phyloP scores from a whole-genome alignment of 2,888 invertebrate species.

The Ptilodon capucinus region DNA sequence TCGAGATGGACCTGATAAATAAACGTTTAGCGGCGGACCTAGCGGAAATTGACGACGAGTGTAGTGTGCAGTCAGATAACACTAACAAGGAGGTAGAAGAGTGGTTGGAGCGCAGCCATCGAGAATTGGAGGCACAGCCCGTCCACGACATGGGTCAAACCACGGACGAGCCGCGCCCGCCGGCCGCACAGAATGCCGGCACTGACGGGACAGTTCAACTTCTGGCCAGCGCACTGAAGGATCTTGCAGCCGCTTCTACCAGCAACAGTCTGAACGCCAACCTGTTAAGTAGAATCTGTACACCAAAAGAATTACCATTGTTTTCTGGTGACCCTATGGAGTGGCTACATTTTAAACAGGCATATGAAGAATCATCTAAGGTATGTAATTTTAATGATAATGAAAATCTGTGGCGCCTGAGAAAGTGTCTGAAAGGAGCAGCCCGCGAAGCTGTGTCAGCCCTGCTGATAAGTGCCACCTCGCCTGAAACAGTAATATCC shows the following conservation, averaged over 20 bases:
- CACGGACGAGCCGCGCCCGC: background rate
- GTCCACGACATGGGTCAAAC: background rate
- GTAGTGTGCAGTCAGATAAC: constrained; percentile 2
- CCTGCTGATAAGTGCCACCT: background rate
- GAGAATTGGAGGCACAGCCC: background rate
- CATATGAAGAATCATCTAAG: constrained; percentile 3
- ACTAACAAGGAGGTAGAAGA: background rate
- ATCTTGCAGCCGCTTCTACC: background rate
- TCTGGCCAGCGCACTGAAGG: constrained; percentile 1
- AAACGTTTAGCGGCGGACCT: constrained; percentile 6
- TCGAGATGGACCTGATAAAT: constrained; percentile 4
- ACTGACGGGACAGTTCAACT: constrained; percentile 3
- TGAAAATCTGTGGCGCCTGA: constrained; percentile 7
- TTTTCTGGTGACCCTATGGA: constrained; percentile 6
- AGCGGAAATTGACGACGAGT: constrained; percentile 5
- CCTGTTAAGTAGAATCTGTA: constrained; percentile 1
- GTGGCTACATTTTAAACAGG: constrained; percentile 7
- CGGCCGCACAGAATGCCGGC: background rate
- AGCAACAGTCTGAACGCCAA: background rate
- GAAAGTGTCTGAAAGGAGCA: constrained; percentile 4
- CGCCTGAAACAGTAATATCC: background rate
- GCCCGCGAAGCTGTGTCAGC: background rate
- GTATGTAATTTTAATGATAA: constrained; percentile 4
- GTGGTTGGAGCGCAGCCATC: constrained; percentile 1
- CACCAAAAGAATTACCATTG: constrained; percentile 4